phyloP scores from a whole-genome alignment of 2,888 invertebrate genomes.

The Heliconius aoede region DNA sequence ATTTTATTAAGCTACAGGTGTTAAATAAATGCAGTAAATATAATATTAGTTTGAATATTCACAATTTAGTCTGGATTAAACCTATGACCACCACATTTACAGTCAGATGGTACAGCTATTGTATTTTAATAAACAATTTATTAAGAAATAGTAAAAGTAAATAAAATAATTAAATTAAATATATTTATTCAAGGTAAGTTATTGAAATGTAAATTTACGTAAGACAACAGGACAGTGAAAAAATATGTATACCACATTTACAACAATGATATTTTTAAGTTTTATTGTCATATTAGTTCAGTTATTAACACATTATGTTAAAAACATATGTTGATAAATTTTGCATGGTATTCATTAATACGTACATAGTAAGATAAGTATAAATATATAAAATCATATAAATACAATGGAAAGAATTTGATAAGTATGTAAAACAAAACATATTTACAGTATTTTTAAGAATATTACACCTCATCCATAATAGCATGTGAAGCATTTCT shows the following conservation, averaged over 20 bases:
- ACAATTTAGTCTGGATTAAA: not conserved
- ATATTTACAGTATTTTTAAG: not conserved
- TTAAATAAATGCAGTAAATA: not conserved
- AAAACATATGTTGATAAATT: not conserved
- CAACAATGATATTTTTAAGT: not conserved
- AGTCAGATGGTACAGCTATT: not conserved
- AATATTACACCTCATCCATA: conserved; percentile 6
- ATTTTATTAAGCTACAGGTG: not conserved
- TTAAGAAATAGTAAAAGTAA: not conserved
- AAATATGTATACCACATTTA: not conserved
- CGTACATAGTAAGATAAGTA: not conserved
- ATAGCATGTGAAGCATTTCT: conserved; percentile 1
- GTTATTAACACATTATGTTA: not conserved
- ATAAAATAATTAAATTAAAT: not conserved
- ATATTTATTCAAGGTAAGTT: conserved; percentile 5
- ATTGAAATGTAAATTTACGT: conserved; percentile 2
- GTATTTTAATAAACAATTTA: not conserved
- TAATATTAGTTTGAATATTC: not conserved
- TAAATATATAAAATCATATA: not conserved
- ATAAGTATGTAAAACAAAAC: not conserved
- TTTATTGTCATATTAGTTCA: not conserved
- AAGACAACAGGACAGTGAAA: not conserved
- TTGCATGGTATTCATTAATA: not conserved
- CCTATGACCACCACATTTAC: not conserved
- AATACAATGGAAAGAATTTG: not conserved